These are phyloP conservation scores for Thrips palmi DNA, from an alignment of 1,140 invertebrate genomes.

Conservation along the genomic window DNA sequence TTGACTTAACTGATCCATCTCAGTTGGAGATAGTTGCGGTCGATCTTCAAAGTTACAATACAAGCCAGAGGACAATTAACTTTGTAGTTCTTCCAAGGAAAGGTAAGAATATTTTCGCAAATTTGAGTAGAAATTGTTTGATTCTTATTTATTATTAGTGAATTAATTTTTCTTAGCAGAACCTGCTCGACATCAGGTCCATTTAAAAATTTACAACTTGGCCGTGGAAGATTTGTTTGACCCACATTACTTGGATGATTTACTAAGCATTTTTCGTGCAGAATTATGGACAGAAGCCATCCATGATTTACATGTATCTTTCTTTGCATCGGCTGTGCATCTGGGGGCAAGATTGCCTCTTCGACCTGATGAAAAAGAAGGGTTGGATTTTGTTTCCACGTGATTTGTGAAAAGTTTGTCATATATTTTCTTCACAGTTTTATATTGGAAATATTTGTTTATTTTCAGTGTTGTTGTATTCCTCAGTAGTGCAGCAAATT, in stretches of 20 bases:
- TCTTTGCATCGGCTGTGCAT: slow-evolving; percentile 62
- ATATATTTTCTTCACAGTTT: slow-evolving; percentile 5
- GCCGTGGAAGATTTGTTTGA: slow-evolving; percentile 69
- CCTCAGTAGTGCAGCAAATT: slow-evolving; percentile 51
- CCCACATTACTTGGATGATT: slow-evolving; percentile 36
- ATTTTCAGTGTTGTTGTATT: slow-evolving; percentile 54
- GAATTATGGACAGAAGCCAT: slow-evolving; percentile 32
- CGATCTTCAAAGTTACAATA: too few relatives aligned
- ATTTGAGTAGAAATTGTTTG: neutral
- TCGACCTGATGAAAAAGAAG: slow-evolving; percentile 65
- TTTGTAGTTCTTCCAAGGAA: too few relatives aligned
- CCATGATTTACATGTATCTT: slow-evolving; percentile 57
- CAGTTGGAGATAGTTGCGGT: too few relatives aligned
- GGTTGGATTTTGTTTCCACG: slow-evolving; percentile 32
- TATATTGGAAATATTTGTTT: neutral
- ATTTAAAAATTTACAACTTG: slow-evolving; percentile 74
- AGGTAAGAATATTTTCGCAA: neutral
- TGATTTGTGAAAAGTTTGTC: slow-evolving; percentile 8
- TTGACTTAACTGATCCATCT: too few relatives aligned
- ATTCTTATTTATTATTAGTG: slow-evolving; percentile 24
- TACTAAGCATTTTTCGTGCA: slow-evolving; percentile 53
- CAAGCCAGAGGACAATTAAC: too few relatives aligned
- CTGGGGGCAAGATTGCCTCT: slow-evolving; percentile 63
- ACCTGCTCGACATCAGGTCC: slow-evolving; percentile 53
- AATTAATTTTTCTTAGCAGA: slow-evolving; percentile 24